phyloP scores from a whole-genome alignment of 1,140 invertebrate genomes.

The Cecropterus lyciades region DNA sequence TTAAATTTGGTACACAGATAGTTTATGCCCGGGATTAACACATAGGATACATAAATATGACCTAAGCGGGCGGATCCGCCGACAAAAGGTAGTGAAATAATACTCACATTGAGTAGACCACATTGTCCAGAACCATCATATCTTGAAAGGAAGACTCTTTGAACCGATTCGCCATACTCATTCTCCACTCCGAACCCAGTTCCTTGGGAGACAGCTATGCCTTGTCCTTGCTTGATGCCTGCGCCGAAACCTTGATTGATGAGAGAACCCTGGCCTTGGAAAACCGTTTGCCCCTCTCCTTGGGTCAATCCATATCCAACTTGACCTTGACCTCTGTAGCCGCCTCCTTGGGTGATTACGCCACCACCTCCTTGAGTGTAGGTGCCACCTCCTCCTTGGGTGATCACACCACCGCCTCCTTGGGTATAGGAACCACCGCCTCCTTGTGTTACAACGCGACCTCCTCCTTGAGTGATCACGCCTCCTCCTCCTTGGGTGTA shows the following conservation, averaged over 20 bases:
- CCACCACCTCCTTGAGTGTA: no score
- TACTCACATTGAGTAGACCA: constrained; percentile 70
- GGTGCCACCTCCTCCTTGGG: no score
- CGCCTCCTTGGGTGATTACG: not conserved
- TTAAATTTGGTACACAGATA: no score
- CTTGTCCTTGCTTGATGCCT: constrained; percentile 32
- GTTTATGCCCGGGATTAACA: no score
- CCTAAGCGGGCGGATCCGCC: no score
- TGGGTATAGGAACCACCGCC: no score
- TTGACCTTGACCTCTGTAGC: constrained; percentile 10
- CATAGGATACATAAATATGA: no score
- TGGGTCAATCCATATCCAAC: constrained; percentile 8
- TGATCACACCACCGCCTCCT: no score
- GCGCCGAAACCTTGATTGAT: constrained; percentile 30
- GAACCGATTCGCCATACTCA: constrained; percentile 54
- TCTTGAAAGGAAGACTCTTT: constrained; percentile 60
- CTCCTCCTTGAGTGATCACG: no score
- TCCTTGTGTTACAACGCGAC: no score
- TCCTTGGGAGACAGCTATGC: constrained; percentile 35
- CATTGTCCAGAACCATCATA: constrained; percentile 64
- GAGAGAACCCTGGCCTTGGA: constrained; percentile 29
- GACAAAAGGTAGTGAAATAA: no score
- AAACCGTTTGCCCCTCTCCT: constrained; percentile 25
- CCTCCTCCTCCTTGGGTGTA: no score
- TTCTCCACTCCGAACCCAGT: constrained; percentile 48